Conservation (phyloP, 2,797 vertebrate species). For the Urocyon cinereoargenteus region DNA sequence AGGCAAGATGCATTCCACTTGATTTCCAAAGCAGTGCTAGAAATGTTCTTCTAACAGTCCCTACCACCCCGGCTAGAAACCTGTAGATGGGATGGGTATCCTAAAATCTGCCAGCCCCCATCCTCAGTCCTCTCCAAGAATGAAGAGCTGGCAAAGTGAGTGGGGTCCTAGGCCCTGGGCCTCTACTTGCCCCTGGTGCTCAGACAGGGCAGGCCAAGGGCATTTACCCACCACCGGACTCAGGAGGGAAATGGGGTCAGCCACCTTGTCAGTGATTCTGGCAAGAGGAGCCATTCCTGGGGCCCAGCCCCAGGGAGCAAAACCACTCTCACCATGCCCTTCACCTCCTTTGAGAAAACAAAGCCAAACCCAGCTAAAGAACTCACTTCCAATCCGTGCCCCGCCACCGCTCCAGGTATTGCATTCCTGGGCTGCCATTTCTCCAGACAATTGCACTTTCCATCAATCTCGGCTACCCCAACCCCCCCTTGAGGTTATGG, state of each 20-base stretch:
- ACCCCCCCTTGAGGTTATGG: constrained; percentile 82
- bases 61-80: neutral
- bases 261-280: rapidly evolving
- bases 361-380: constrained; percentile 40
- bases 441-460: constrained; percentile 87
- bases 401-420: neutral
- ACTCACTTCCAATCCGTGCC: neutral
- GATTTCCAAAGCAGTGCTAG: constrained; percentile 24
- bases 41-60: neutral
- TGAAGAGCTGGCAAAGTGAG: neutral
- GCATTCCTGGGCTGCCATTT: constrained; percentile 88
- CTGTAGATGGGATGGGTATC: neutral
- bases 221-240: neutral
- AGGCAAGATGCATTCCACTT: constrained; percentile 42
- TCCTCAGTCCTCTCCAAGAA: neutral
- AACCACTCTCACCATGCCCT: neutral
- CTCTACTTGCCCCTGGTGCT: neutral
- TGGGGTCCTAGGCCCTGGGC: too few relatives aligned
- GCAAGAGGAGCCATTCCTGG: neutral
- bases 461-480: constrained; percentile 88
- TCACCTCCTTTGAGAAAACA: constrained; percentile 54
- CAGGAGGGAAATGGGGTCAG: neutral
- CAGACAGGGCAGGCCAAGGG: neutral
- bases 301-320: neutral
- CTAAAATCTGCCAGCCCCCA: neutral